These are phyloP conservation scores for Poeciliopsis retropinna DNA, from an alignment of 2,113 vertebrate genomes.

Conservation along the genomic window DNA sequence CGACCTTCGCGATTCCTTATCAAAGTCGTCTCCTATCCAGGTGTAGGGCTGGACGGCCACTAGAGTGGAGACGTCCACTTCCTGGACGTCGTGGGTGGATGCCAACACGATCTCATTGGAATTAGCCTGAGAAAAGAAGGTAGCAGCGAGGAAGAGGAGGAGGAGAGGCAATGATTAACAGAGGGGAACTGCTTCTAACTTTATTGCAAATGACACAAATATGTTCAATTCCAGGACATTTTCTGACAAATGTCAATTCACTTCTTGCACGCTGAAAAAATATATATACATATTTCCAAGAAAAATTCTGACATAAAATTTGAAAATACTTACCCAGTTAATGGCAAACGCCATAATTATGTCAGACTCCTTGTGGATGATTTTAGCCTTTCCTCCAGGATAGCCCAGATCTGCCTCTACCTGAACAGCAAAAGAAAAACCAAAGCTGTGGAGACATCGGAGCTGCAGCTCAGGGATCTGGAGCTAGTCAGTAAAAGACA, in stretches of 20 bases:
- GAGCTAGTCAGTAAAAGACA: neutral
- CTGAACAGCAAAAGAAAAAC: conserved; percentile 75
- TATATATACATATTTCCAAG: neutral
- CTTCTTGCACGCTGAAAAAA: neutral
- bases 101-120: conserved; percentile 94
- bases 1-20: conserved; percentile 96
- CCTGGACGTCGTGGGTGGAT: conserved; percentile 97
- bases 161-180: neutral
- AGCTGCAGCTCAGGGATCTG: neutral
- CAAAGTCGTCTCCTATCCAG: conserved; percentile 97
- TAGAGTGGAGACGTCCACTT: conserved; percentile 92
- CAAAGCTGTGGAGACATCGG: neutral
- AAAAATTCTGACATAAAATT: neutral
- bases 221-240: neutral
- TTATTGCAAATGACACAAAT: neutral
- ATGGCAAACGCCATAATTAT: conserved; percentile 98
- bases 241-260: neutral
- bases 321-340: conserved; percentile 86
- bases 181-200: neutral
- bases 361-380: conserved; percentile 98
- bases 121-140: conserved; percentile 83
- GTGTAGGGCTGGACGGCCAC: conserved; percentile 92
- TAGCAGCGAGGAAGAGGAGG: conserved; percentile 23
- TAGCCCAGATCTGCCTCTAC: conserved; percentile 98
- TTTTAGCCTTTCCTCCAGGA: conserved; percentile 95